Conservation (phyloP, 2,888 invertebrate species). For the Eremobia ochroleuca region DNA sequence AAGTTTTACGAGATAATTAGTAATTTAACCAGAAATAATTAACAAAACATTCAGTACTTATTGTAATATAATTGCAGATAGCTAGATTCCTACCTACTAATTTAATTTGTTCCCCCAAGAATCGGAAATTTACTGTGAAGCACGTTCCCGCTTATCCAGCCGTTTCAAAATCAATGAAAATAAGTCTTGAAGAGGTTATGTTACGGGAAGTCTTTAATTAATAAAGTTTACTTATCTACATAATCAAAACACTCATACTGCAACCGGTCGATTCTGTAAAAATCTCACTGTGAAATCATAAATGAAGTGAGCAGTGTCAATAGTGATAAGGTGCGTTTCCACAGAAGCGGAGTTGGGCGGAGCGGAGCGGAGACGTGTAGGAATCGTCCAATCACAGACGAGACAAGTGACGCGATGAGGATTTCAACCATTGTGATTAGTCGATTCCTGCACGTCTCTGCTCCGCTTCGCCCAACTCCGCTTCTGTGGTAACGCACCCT, state of each 20-base stretch:
- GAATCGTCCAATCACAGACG: too few species aligned
- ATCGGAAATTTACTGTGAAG: not conserved
- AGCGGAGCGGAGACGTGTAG: too few species aligned
- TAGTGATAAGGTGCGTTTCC: too few species aligned
- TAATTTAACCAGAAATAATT: not conserved
- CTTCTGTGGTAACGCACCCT: too few species aligned
- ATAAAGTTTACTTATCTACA: not conserved
- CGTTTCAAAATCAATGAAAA: not conserved
- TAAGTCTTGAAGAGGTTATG: not conserved
- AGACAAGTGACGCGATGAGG: too few species aligned
- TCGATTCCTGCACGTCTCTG: too few species aligned
- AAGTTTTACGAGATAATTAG: constrained; percentile 6
- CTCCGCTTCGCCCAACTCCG: too few species aligned
- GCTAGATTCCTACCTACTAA: not conserved
- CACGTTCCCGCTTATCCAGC: not conserved
- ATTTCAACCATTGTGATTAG: too few species aligned
- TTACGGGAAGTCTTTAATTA: not conserved
- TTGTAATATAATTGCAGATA: not conserved
- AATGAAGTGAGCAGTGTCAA: too few species aligned
- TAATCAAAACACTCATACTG: not conserved
- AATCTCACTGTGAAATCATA: too few species aligned
- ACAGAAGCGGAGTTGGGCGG: too few species aligned
- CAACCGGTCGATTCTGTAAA: too few species aligned
- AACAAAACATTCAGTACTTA: not conserved
- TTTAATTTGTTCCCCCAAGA: not conserved